A percentile compares a stretch with the other conserved stretches of the same genome.
phyloP scores from a whole-genome alignment of 2,113 vertebrate genomes.

The Sylvia atricapilla region DNA sequence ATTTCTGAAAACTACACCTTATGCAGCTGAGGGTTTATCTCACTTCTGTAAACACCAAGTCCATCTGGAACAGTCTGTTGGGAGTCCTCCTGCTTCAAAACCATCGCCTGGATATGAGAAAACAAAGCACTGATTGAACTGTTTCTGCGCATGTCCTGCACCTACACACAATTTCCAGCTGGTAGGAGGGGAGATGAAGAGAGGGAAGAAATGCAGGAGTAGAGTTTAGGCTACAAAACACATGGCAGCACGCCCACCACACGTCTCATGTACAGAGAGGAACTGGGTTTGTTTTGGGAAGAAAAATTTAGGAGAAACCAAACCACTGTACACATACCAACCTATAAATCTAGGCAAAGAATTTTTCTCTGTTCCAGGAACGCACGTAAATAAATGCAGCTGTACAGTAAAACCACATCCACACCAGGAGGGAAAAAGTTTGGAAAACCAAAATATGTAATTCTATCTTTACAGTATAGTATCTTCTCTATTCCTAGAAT shows the following conservation, averaged over 20 bases:
- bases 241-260: not conserved
- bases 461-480: not conserved
- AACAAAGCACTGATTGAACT: not conserved
- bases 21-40: not conserved
- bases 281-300: not conserved
- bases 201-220: not conserved
- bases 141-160: not conserved
- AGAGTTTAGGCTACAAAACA: not conserved
- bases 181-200: not conserved
- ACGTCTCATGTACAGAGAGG: not conserved
- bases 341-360: not conserved
- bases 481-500: not conserved
- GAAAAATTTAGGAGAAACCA: not conserved
- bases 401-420: not conserved
- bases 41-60: not conserved
- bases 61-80: not conserved
- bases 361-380: not conserved
- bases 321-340: not conserved
- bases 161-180: not conserved
- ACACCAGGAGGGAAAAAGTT: not conserved
- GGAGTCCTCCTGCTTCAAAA: not conserved
- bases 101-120: not conserved
- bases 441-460: not conserved
- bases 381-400: not conserved
- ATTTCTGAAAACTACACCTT: not conserved